A percentile compares a stretch with the other conserved stretches of the same genome.
Conservation (phyloP, 2,888 invertebrate species). For the Anodontia alba region DNA sequence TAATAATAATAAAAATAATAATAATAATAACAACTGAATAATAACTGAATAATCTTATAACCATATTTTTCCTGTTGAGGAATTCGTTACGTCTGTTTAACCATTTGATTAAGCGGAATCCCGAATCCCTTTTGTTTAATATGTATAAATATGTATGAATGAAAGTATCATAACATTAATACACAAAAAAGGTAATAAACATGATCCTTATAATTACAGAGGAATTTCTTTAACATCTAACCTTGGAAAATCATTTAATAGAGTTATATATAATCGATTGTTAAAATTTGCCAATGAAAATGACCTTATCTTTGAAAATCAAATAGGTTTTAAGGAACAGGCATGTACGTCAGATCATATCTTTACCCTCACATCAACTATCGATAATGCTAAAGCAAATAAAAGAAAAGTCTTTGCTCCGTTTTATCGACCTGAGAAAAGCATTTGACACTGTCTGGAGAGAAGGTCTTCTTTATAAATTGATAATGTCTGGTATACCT, state of each 20-base stretch:
- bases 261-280: slow-evolving; percentile 14
- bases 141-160: too few relatives aligned
- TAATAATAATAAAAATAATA: too few relatives aligned
- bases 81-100: too few relatives aligned
- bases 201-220: slow-evolving; percentile 25
- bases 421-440: slow-evolving; percentile 40
- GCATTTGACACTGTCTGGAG: slow-evolving; percentile 49
- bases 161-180: too few relatives aligned
- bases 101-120: too few relatives aligned
- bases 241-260: slow-evolving; percentile 31
- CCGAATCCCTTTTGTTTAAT: too few relatives aligned
- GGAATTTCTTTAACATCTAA: slow-evolving; percentile 22
- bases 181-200: slow-evolving; percentile 10
- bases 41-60: too few relatives aligned
- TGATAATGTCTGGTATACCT: slow-evolving; percentile 1
- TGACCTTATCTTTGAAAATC: slow-evolving; percentile 22
- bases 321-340: slow-evolving; percentile 26
- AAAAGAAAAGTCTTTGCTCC: slow-evolving; percentile 28
- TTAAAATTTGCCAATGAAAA: slow-evolving; percentile 16
- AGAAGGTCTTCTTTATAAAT: slow-evolving; percentile 23
- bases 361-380: slow-evolving; percentile 33
- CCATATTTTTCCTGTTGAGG: too few relatives aligned
- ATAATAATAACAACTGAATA: too few relatives aligned
- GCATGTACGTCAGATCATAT: slow-evolving; percentile 31
- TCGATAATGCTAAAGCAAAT: slow-evolving; percentile 19